Evolutionary conservation across 2,797 vertebrate species (phyloP).

Genomic region (Gila robusta): DNA sequence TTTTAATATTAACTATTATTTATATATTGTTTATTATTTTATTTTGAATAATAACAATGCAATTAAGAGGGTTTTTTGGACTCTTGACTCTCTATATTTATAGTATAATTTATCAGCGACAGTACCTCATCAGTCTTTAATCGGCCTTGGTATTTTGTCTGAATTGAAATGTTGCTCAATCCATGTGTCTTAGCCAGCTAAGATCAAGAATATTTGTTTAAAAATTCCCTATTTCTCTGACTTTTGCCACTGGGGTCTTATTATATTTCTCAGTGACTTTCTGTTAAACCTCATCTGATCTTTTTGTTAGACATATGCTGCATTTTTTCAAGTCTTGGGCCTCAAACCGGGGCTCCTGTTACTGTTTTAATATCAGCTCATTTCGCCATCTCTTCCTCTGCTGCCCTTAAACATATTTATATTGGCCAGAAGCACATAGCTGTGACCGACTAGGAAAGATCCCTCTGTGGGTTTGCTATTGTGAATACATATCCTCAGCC

Average conservation of each 20-base stretch:
- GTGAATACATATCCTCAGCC: slow-evolving; percentile 69
- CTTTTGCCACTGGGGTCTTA: slow-evolving; percentile 39
- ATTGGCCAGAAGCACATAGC: slow-evolving; percentile 63
- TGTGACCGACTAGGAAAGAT: slow-evolving; percentile 61
- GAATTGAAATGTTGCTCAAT: neutral
- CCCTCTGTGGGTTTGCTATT: slow-evolving; percentile 69
- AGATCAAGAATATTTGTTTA: slow-evolving; percentile 14
- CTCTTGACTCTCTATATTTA: no score
- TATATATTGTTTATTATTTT: neutral
- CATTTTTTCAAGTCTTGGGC: slow-evolving; percentile 31
- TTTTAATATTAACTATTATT: neutral
- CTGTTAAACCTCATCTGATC: slow-evolving; percentile 43
- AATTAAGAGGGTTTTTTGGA: no score
- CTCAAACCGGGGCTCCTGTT: slow-evolving; percentile 51
- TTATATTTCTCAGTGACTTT: slow-evolving; percentile 44
- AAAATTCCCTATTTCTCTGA: slow-evolving; percentile 1
- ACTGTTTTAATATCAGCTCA: slow-evolving; percentile 53
- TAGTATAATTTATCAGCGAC: neutral
- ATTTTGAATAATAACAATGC: no score
- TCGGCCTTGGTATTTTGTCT: neutral
- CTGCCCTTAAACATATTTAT: slow-evolving; percentile 64
- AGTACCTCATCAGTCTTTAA: neutral
- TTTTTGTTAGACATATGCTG: slow-evolving; percentile 24
- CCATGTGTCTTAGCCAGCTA: slow-evolving; percentile 1
- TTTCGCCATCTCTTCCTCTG: slow-evolving; percentile 50